Evolutionary conservation across 2,797 vertebrate species (phyloP), one percentile per base, ranked within the genome.

Genomic region (Crax fasciolata): DNA sequence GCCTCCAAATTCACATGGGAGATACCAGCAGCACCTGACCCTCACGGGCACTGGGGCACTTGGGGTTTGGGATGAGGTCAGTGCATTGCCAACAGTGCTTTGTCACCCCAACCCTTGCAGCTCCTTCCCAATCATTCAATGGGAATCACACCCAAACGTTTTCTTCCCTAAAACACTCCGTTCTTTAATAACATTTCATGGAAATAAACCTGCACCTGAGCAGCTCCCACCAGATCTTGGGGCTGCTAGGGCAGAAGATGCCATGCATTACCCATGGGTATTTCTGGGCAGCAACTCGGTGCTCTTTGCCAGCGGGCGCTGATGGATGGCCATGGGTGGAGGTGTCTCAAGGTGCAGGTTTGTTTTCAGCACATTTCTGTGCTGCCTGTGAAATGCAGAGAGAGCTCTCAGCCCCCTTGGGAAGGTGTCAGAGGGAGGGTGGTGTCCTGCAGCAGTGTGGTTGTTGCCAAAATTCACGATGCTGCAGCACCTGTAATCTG

Each of bases 151-250:
- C 1, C 16, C 49, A 14, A 5, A 30, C 24, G 9, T 48, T 78
- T 81, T 14, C 61, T 38, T 43, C 4, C 54, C 12, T n/a, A 48
- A 25, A 48, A 5, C 13, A 0, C 3, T 9, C 0, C 0, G 24
- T 38, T 16, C 32, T 77, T 80, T 57, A 30, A 0, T 24, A 59
- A 9, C 9, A 17, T 75, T 66, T 88, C 18, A 1, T 11, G 71
- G 74, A 25, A 49, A 49, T 30, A 62, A 62, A 27, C 39, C 38
- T 77, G 21, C 67, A 30, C 48, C 43, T 75, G 70, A 51, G 10
- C 13, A 28, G 48, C 11, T 80, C 55, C 57, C 23, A 4, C 0
- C 2, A 49, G n/a, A 23, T 63, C 1, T 0, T 57, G 13, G 14
- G 18, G 9, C 38, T 82, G 24, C n/a, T 6, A 39, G 19, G 67